Evolutionary conservation across 1,140 invertebrate species (phyloP).

Genomic region (Leptestheria dahalacensis): DNA sequence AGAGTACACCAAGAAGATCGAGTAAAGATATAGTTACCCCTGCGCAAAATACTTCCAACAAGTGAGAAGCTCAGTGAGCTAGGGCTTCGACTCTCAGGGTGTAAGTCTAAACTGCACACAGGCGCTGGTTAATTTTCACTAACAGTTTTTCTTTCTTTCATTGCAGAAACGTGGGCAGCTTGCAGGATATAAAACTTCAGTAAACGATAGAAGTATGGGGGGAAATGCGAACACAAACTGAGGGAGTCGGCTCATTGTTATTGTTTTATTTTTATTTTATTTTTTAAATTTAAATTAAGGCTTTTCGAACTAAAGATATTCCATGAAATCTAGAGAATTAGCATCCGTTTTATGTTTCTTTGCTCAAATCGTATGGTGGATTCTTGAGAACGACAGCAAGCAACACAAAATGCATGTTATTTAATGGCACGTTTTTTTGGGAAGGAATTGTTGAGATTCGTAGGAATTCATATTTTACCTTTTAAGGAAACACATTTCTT

Average conservation of each 20-base stretch:
- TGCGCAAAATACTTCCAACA: neutral
- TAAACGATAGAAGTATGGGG: neutral
- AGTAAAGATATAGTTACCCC: neutral
- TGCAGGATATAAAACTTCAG: no score
- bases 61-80: neutral
- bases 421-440: no score
- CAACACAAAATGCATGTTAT: no score
- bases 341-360: no score
- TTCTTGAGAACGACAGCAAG: no score
- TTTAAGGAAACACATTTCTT: no score
- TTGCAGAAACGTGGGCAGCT: no score
- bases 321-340: no score
- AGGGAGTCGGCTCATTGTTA: neutral
- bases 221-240: neutral
- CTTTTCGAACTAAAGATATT: neutral
- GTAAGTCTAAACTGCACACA: neutral
- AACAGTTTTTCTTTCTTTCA: no score
- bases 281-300: neutral
- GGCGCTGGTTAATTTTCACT: neutral
- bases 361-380: no score
- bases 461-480: no score
- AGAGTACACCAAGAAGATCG: conserved; percentile 1
- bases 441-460: no score
- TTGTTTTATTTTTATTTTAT: neutral
- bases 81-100: neutral